Percentiles rank a stretch among this genome's conserved stretches.
Evolutionary conservation across 2,113 vertebrate genomes (phyloP).

Genomic region (Aegotheles bennettii): DNA sequence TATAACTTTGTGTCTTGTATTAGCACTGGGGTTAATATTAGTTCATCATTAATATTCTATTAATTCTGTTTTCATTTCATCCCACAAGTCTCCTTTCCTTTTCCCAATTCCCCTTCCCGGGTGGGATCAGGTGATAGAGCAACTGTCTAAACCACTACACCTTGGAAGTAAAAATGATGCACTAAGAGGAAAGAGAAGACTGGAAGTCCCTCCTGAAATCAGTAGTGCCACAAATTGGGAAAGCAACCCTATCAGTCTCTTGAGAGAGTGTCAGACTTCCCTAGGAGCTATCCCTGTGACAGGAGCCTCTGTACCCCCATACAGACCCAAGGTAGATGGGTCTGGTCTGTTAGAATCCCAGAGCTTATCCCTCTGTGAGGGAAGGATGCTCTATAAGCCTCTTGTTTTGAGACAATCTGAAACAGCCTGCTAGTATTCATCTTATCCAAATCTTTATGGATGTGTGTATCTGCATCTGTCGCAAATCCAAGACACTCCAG

Average conservation of each 20-base stretch:
- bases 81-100: no score
- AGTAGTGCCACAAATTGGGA: background rate
- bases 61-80: no score
- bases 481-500: background rate
- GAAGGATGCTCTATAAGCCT: background rate
- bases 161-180: background rate
- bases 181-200: background rate
- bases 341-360: background rate
- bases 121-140: no score
- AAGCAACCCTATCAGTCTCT: background rate
- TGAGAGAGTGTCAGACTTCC: background rate
- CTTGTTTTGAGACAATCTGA: background rate
- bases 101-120: no score
- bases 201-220: background rate
- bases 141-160: no score
- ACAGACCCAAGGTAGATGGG: background rate
- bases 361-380: background rate
- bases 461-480: background rate
- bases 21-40: no score
- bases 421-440: background rate
- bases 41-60: no score
- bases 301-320: rapidly evolving
- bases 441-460: background rate
- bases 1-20: no score
- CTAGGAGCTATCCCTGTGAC: background rate